Evolutionary conservation across 2,113 vertebrate genomes (phyloP).

Genomic region (Microtus pennsylvanicus): DNA sequence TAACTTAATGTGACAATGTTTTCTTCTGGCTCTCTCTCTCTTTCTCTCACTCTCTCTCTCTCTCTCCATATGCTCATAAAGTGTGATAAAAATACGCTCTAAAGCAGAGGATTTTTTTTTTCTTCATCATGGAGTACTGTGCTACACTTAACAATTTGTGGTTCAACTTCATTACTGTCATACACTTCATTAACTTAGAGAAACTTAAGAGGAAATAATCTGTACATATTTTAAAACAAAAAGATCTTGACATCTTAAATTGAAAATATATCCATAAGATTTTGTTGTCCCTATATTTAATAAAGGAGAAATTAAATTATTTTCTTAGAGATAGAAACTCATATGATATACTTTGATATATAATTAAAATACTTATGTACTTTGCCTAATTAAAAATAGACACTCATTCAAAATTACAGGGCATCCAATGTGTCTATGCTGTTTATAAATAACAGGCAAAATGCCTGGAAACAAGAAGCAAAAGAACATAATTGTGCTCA

Average conservation of each 20-base stretch:
- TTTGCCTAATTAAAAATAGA: slow-evolving; percentile 63
- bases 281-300: slow-evolving; percentile 63
- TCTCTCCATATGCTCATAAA: not conserved
- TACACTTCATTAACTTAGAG: slow-evolving; percentile 62
- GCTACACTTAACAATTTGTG: slow-evolving; percentile 11
- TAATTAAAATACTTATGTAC: slow-evolving; percentile 73
- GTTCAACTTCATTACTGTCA: slow-evolving; percentile 64
- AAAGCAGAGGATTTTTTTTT: not conserved
- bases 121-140: not conserved
- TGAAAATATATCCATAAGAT: slow-evolving; percentile 31
- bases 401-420: slow-evolving; percentile 63
- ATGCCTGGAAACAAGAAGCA: slow-evolving; percentile 17
- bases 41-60: not conserved
- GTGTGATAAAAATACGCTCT: not conserved
- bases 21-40: not conserved
- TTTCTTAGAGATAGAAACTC: not conserved
- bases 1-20: not conserved
- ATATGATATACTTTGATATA: slow-evolving; percentile 55
- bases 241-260: slow-evolving; percentile 61
- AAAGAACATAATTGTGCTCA: slow-evolving; percentile 8
- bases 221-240: slow-evolving; percentile 31
- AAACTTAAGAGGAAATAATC: slow-evolving; percentile 68
- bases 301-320: slow-evolving; percentile 59
- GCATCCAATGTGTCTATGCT: not conserved
- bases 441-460: slow-evolving; percentile 60